A percentile compares a stretch with the other conserved stretches of the same genome.
These are phyloP conservation scores for Pterocles orientalis DNA, from an alignment of 2,113 vertebrate genomes.

Conservation along the genomic window DNA sequence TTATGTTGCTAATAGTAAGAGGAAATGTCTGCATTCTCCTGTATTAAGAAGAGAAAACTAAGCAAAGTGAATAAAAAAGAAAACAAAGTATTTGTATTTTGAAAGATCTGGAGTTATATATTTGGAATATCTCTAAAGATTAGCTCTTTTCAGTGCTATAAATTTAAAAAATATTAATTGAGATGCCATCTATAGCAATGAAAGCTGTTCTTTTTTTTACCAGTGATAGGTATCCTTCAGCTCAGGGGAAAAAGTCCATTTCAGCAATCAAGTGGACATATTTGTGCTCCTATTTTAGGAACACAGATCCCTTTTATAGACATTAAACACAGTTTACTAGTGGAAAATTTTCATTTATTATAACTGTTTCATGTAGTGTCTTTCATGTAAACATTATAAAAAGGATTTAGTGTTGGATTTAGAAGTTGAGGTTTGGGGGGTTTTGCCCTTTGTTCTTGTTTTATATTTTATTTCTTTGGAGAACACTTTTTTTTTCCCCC, in stretches of 20 bases:
- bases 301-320: neutral
- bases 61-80: neutral
- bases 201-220: neutral
- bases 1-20: neutral
- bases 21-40: neutral
- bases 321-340: neutral
- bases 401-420: conserved; percentile 5
- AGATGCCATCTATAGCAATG: neutral
- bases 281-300: conserved; percentile 28
- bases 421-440: neutral
- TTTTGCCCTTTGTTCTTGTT: conserved; percentile 59
- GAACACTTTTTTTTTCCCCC: neutral
- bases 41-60: neutral
- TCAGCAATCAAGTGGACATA: conserved; percentile 21
- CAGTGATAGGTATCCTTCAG: neutral
- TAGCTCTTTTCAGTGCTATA: neutral
- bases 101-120: neutral
- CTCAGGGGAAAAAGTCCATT: neutral
- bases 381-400: conserved; percentile 24
- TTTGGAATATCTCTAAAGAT: neutral
- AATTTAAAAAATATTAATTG: neutral
- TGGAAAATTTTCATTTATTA: conserved; percentile 18
- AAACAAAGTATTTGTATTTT: neutral
- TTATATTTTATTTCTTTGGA: conserved; percentile 51
- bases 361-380: neutral